Evolutionary conservation across 2,113 vertebrate species (phyloP), one percentile per base, ranked within the genome.

Genomic region (Cariama cristata): DNA sequence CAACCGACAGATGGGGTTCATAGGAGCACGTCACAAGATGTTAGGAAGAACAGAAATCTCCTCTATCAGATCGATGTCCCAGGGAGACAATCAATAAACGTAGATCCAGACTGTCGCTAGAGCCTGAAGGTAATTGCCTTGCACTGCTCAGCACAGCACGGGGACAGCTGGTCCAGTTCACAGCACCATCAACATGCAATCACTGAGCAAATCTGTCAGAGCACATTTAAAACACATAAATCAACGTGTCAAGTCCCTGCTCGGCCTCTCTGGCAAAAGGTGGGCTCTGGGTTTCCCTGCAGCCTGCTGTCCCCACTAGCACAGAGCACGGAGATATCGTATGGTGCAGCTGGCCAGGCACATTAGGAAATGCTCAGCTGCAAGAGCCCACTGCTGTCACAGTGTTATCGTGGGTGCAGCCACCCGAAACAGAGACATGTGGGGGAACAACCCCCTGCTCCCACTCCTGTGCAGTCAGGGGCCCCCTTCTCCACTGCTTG

Each of bases 351-450:
- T 2, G 7, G 14, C 11, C 79, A 9, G 55, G 67, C 12, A 4
- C 4, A 0, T 1, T 1, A 1, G 60, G 23, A 21, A 11, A 12
- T 20, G 67, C 72, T 67, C 72, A 27, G 66, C 47, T 18, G 56
- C 56, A 13, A 30, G 44, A n/a, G 27, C 35, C 27, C 10, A 0
- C 66, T 56, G 68, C 49, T 52, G 44, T 8, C 16, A 38, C 55
- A 15, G 3, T 1, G 4, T 1, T 30, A 42, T 27, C 21, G 24
- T 35, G 73, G 27, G 42, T 28, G 6, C n/a, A 68, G 74, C 19
- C 15, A 52, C 53, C n/a, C 21, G 0, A 44, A 66, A 16, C 4
- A 63, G 35, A 55, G 38, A 32, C 2, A 0, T 1, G 0, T 0
- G 4, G 2, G 18, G 16, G 6, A 7, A 50, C 21, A 17, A 38